Evolutionary conservation across 2,797 vertebrate species (phyloP).

Genomic region (Oreortyx pictus): DNA sequence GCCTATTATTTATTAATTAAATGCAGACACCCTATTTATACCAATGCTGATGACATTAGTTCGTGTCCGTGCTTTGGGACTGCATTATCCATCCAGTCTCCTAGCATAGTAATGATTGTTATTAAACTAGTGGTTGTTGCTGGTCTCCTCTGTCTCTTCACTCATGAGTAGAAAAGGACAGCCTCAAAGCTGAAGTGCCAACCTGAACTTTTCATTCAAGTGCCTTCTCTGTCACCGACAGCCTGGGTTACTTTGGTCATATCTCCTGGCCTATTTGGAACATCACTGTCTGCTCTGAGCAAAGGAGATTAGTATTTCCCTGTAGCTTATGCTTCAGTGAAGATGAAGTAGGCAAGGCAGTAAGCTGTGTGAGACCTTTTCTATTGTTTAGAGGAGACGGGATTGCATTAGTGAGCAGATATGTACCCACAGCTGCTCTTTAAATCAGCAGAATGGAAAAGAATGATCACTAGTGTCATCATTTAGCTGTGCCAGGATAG

Average conservation of each 20-base stretch:
- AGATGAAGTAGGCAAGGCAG: background rate
- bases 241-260: background rate
- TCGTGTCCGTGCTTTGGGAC: slow-evolving; percentile 41
- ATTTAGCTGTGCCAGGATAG: background rate
- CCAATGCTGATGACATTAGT: slow-evolving; percentile 62
- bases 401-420: background rate
- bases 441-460: background rate
- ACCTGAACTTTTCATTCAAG: background rate
- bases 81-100: slow-evolving; percentile 23
- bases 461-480: background rate
- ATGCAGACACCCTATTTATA: slow-evolving; percentile 67
- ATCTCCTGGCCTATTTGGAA: background rate
- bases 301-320: background rate
- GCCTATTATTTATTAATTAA: slow-evolving; percentile 76
- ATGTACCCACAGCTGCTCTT: background rate
- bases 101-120: slow-evolving; percentile 29
- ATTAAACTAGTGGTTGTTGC: background rate
- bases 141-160: slow-evolving; percentile 13
- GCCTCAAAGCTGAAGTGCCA: background rate
- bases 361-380: background rate
- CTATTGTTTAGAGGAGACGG: background rate
- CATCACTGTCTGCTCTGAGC: background rate
- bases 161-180: background rate
- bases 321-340: background rate
- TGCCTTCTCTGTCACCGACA: background rate